Evolutionary conservation across 1,140 invertebrate genomes (phyloP).

Genomic region (Oryctes rhinoceros): DNA sequence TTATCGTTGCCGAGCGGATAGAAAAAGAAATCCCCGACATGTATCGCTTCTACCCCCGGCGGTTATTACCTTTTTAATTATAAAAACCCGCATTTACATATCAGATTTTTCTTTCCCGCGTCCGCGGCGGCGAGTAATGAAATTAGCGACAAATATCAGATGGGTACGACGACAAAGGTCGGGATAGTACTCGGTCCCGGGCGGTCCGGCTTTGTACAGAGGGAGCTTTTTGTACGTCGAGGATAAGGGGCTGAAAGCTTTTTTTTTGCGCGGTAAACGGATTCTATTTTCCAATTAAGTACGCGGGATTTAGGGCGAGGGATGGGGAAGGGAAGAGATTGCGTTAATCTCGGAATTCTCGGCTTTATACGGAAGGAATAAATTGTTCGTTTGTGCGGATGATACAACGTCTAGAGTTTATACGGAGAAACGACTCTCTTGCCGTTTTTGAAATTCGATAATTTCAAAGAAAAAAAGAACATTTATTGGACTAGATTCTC

Average conservation of each 20-base stretch:
- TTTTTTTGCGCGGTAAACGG: slow-evolving; percentile 23
- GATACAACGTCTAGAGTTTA: neutral
- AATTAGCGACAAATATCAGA: slow-evolving; percentile 27
- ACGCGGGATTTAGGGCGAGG: neutral
- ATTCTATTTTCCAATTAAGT: slow-evolving; percentile 29
- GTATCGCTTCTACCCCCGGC: neutral
- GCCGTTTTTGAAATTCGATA: too few relatives aligned
- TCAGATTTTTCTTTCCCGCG: slow-evolving; percentile 4
- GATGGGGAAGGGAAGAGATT: neutral
- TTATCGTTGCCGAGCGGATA: neutral
- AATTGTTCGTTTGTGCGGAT: neutral
- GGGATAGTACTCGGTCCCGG: too few relatives aligned
- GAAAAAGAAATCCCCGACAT: neutral
- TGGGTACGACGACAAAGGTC: neutral
- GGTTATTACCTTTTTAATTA: slow-evolving; percentile 34
- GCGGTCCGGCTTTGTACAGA: too few relatives aligned
- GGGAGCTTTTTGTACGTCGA: neutral
- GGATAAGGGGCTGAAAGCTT: slow-evolving; percentile 15
- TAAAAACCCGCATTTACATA: slow-evolving; percentile 28
- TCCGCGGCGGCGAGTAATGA: slow-evolving; percentile 5
- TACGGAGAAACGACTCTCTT: too few relatives aligned
- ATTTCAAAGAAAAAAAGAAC: too few relatives aligned
- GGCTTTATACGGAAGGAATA: too few relatives aligned
- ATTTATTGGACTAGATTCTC: too few relatives aligned
- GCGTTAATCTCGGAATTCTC: slow-evolving; percentile 8